Percentiles rank a stretch among this genome's conserved stretches.
These are phyloP conservation scores for Nemotelus pantherinus DNA, from an alignment of 2,888 invertebrate genomes.

Conservation along the genomic window DNA sequence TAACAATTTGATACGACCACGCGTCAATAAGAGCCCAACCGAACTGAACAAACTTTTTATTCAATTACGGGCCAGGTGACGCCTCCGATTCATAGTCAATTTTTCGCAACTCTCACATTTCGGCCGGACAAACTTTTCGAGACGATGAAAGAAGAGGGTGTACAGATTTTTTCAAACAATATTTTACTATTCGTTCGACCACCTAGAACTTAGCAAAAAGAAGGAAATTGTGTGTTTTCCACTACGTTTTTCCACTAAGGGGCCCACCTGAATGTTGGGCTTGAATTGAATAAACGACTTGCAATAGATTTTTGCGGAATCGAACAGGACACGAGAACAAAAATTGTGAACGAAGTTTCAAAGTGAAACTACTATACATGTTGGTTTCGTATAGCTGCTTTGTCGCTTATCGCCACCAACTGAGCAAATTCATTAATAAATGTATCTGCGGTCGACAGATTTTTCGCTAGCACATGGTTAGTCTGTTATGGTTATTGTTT, in stretches of 20 bases:
- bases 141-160: too few species aligned
- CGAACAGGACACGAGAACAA: too few species aligned
- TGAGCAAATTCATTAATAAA: constrained; percentile 48
- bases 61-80: constrained; percentile 43
- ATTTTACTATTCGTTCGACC: neutral
- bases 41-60: constrained; percentile 22
- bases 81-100: constrained; percentile 39
- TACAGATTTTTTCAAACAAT: neutral
- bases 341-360: too few species aligned
- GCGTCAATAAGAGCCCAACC: neutral
- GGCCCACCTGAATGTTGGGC: too few species aligned
- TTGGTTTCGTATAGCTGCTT: neutral
- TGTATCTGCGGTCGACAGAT: constrained; percentile 50
- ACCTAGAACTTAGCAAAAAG: neutral
- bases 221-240: too few species aligned
- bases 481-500: constrained; percentile 7
- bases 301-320: too few species aligned
- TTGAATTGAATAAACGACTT: too few species aligned
- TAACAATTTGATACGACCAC: constrained; percentile 5
- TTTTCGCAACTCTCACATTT: neutral
- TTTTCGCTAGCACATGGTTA: constrained; percentile 20
- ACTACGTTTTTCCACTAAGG: too few species aligned
- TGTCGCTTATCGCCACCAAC: constrained; percentile 37
- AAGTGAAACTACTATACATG: too few species aligned
- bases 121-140: neutral